Evolutionary conservation across 2,797 vertebrate genomes (phyloP), one percentile per base, ranked within the genome.

Genomic region (Todus mexicanus): DNA sequence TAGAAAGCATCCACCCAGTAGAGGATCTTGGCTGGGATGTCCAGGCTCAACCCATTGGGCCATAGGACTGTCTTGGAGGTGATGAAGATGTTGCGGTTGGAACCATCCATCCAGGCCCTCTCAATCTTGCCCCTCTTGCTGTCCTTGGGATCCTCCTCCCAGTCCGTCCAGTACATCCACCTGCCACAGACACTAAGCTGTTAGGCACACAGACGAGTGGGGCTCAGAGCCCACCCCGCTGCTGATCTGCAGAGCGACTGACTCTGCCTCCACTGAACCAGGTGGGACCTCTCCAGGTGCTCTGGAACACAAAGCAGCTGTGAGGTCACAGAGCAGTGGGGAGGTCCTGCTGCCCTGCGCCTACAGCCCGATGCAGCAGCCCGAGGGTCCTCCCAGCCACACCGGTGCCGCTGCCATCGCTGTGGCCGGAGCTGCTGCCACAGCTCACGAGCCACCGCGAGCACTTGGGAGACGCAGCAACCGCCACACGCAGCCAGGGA

Each of bases 111-210:
- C 99, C 99, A 99, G 17, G 99, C 99, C 89, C 98, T 98, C 97
- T 99, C 99, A 6, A 99, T 99, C 96, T 99, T 99, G 45, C 99
- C 99, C 82, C 99, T 98, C 94, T 99, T 99, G 96, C 98, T 99
- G 73, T 99, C 99, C 72, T 99, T 99, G 31, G 99, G 99, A 96
- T 99, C 99, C 90, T 99, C 99, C 95, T 99, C 99, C 99, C 99
- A 99, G 97, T 99, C 99, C 0, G 99, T 99, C 99, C 99, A 99
- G 97, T 99, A 99, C 99, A 99, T 99, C 99, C 99, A 99, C 87
- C 99, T 99, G 93, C 57, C 86, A 33, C 0, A 8, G 76, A 64
- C 15, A 38, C 20, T 0, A 10, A n/a, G 54, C 33, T 6, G 51
- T 64, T 48, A 79, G 26, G 2, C 57, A n/a, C 2, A 6, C 31